Evolutionary conservation across 2,888 invertebrate genomes (phyloP).

Genomic region (Cabera pusaria): DNA sequence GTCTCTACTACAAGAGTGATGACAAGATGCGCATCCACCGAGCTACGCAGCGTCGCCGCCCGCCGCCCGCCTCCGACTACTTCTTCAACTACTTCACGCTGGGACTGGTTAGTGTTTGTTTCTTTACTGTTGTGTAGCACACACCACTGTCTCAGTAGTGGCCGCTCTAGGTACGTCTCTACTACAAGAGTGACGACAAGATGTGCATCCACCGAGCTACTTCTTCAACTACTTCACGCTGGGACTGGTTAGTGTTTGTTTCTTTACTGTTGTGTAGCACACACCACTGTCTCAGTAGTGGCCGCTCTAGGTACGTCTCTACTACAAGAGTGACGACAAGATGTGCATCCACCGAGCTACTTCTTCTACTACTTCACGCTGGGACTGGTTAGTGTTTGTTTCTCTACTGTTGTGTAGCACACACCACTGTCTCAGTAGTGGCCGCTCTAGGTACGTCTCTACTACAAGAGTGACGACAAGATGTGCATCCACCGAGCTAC

Average conservation of each 20-base stretch:
- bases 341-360: constrained; percentile 98
- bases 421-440: constrained; percentile 94
- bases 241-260: constrained; percentile 91
- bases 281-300: constrained; percentile 94
- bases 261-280: too few species aligned
- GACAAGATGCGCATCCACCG: constrained; percentile 99
- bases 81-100: constrained; percentile 99
- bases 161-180: constrained; percentile 95
- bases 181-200: constrained; percentile 99
- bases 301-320: constrained; percentile 95
- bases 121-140: too few species aligned
- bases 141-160: constrained; percentile 94
- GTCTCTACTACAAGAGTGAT: constrained; percentile 98
- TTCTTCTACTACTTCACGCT: constrained; percentile 99
- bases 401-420: too few species aligned
- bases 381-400: constrained; percentile 91
- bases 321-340: constrained; percentile 99
- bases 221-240: constrained; percentile 99
- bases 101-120: constrained; percentile 91
- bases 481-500: constrained; percentile 98
- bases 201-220: constrained; percentile 98
- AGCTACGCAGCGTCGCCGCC: constrained; percentile 90
- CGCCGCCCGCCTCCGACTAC: constrained; percentile 95
- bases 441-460: constrained; percentile 95
- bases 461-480: constrained; percentile 99